Conservation (phyloP, 2,888 invertebrate genomes). For the Mesorhabditis sp. region DNA sequence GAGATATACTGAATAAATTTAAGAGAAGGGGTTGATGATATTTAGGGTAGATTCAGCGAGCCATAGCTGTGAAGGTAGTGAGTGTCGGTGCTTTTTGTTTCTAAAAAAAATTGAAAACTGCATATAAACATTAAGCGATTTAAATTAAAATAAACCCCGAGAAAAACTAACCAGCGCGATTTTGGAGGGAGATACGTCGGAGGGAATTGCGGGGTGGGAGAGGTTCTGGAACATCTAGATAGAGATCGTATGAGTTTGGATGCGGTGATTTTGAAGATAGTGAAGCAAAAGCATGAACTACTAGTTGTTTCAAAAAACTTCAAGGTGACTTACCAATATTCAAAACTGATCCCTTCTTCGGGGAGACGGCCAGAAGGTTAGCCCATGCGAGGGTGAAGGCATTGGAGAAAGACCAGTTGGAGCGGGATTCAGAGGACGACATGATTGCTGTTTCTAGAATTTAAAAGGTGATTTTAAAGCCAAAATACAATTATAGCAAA, state of each 20-base stretch:
- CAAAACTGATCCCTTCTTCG: background rate
- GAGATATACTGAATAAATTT: background rate
- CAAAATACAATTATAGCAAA: no score
- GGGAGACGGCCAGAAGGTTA: conserved; percentile 1
- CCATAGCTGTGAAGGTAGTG: conserved; percentile 6
- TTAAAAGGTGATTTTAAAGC: no score
- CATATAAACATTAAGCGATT: no score
- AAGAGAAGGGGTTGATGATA: background rate
- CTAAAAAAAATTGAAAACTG: background rate
- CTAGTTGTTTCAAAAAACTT: background rate
- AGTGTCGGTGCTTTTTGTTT: background rate
- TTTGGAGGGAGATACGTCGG: background rate
- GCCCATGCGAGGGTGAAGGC: conserved; percentile 1
- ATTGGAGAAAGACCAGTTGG: background rate
- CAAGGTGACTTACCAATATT: background rate
- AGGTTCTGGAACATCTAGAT: no score
- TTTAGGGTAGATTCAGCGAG: background rate
- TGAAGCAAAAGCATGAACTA: no score
- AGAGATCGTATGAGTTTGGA: no score
- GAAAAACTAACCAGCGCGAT: no score
- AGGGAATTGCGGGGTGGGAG: background rate
- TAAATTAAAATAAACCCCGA: no score
- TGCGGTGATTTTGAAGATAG: no score
- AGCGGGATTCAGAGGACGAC: background rate
- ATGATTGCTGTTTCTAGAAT: background rate